These are phyloP conservation scores for Sialia sialis DNA, from an alignment of 2,113 vertebrate genomes.

Conservation along the genomic window DNA sequence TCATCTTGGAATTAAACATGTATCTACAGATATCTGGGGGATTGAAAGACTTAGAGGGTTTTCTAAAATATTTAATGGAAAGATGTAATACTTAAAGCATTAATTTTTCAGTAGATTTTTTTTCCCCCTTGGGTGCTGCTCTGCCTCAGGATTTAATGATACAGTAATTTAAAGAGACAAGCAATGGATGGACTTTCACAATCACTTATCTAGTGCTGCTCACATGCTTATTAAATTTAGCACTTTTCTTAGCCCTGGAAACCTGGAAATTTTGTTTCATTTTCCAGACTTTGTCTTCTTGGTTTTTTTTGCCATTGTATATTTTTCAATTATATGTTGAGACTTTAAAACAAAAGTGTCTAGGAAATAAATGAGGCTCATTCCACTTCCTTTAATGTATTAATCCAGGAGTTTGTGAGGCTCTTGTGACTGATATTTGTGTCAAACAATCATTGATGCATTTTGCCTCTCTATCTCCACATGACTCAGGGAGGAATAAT, in stretches of 20 bases:
- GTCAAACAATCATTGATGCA: background rate
- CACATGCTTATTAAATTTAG: background rate
- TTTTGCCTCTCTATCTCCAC: background rate
- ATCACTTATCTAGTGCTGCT: background rate
- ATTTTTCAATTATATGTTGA: background rate
- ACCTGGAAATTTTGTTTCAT: background rate
- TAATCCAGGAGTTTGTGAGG: background rate
- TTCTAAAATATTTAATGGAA: background rate
- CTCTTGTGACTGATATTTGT: background rate
- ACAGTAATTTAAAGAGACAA: background rate
- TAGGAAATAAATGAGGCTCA: background rate
- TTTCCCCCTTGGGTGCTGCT: background rate
- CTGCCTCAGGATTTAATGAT: background rate
- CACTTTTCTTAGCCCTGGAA: background rate
- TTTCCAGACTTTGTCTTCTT: background rate
- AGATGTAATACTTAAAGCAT: background rate
- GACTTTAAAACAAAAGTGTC: background rate
- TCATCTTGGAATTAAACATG: background rate
- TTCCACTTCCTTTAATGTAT: background rate
- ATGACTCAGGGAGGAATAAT: background rate
- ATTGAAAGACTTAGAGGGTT: background rate
- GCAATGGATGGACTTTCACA: background rate
- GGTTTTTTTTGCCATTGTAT: background rate
- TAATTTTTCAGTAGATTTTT: background rate
- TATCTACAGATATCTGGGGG: background rate